Evolutionary conservation across 2,113 vertebrate species (phyloP).

Genomic region (Labrus mixtus): DNA sequence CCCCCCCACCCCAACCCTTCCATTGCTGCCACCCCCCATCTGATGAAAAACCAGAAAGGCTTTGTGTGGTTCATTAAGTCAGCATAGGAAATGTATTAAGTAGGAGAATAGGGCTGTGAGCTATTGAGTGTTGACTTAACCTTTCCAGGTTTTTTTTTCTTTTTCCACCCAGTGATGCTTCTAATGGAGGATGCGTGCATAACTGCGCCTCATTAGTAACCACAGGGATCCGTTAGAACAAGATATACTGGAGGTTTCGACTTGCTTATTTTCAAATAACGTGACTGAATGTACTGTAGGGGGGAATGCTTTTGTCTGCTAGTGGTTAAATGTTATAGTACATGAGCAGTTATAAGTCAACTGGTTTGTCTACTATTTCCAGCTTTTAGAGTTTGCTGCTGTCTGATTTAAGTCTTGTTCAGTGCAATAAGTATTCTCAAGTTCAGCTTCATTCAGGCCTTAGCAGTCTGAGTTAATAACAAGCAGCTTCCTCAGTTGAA

Average conservation of each 20-base stretch:
- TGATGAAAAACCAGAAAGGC: constrained; percentile 97
- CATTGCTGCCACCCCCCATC: constrained; percentile 81
- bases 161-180: constrained; percentile 59
- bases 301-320: constrained; percentile 46
- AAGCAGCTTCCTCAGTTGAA: too few species aligned
- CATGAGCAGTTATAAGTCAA: constrained; percentile 25
- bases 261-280: constrained; percentile 46
- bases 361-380: not conserved
- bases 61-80: constrained; percentile 99
- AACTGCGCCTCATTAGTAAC: constrained; percentile 65
- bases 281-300: constrained; percentile 22
- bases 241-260: constrained; percentile 49
- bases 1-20: constrained; percentile 77
- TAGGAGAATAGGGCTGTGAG: constrained; percentile 93
- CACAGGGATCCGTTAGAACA: constrained; percentile 47
- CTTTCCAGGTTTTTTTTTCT: constrained; percentile 88
- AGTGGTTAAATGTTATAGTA: constrained; percentile 44
- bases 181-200: constrained; percentile 68
- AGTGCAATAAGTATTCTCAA: too few species aligned
- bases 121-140: constrained; percentile 98
- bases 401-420: not conserved
- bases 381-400: not conserved
- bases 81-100: constrained; percentile 99
- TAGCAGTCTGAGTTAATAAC: too few species aligned
- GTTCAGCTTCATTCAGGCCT: too few species aligned